Evolutionary conservation across 2,797 vertebrate species (phyloP), one percentile per base, ranked within the genome.

Genomic region (Brachyalestes nurse): DNA sequence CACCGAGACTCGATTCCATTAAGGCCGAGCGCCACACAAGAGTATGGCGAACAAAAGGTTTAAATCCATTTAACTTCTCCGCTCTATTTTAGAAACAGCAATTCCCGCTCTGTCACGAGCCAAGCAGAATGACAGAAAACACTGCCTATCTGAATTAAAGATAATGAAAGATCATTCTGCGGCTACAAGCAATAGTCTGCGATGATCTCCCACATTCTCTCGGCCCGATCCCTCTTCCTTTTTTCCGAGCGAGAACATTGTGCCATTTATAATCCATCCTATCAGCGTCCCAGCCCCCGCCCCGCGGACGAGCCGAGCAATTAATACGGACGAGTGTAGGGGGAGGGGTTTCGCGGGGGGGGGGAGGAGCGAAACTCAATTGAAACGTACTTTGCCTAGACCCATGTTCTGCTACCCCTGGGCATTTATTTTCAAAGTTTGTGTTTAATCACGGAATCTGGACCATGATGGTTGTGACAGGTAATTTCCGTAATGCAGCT

Each of bases 401-500:
- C 62, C 61, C 62, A 65, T 77, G 85, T 89, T 34, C 82, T 87
- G 82, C 84, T 90, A 91, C 92, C 92, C 92, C 90, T 92, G 92
- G 92, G 94, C 90, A 88, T 94, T 94, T 87, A 82, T 87, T 88
- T 93, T 88, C 87, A 81, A 90, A 85, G 78, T 95, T 94, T 93
- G 91, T 90, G 90, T 94, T 94, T 96, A 95, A 97, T 96, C 95
- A 94, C 89, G 84, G 90, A 89, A 94, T 95, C 92, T 94, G 88
- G 87, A 90, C 91, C 92, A 92, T 93, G 94, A 95, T 93, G 88
- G 89, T 94, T 95, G 87, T 96, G 95, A 96, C 93, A 94, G 93
- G 94, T 95, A 94, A 96, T 96, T 96, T 96, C 94, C 94, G 95
- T 95, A 95, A 94, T 95, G 92, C 87, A 17, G 89, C 80, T 95